A percentile compares a stretch with the other conserved stretches of the same genome.
Evolutionary conservation across 2,797 vertebrate genomes (phyloP).

Genomic region (Semotilus atromaculatus): DNA sequence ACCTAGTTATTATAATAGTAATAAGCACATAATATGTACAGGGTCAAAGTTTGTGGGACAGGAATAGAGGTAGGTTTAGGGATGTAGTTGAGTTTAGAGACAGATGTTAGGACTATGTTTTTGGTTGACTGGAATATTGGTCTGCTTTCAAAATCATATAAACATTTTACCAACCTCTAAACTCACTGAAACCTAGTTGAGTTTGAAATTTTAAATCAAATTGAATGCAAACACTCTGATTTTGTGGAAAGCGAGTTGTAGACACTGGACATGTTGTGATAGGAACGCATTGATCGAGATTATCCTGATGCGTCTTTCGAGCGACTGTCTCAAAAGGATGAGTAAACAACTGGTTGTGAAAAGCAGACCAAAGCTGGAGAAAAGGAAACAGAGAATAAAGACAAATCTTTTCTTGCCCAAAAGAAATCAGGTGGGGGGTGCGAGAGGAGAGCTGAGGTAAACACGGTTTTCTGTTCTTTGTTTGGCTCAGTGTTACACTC

Average conservation of each 20-base stretch:
- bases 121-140: no score
- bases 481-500: constrained; percentile 5
- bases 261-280: constrained; percentile 23
- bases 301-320: constrained; percentile 21
- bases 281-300: constrained; percentile 20
- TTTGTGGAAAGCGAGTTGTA: background rate
- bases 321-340: background rate
- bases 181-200: background rate
- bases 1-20: no score
- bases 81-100: background rate
- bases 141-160: no score
- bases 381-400: constrained; percentile 14
- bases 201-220: background rate
- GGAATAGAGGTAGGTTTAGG: no score
- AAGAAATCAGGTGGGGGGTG: constrained; percentile 5
- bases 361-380: constrained; percentile 1
- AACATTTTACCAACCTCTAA: background rate
- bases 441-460: constrained; percentile 11
- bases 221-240: background rate
- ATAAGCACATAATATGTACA: no score
- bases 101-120: background rate
- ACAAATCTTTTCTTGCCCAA: constrained; percentile 20
- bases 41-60: no score
- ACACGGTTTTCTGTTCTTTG: constrained; percentile 23
- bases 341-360: background rate